These are phyloP conservation scores for Spea hammondii DNA, from an alignment of 2,797 vertebrate genomes.

Conservation along the genomic window DNA sequence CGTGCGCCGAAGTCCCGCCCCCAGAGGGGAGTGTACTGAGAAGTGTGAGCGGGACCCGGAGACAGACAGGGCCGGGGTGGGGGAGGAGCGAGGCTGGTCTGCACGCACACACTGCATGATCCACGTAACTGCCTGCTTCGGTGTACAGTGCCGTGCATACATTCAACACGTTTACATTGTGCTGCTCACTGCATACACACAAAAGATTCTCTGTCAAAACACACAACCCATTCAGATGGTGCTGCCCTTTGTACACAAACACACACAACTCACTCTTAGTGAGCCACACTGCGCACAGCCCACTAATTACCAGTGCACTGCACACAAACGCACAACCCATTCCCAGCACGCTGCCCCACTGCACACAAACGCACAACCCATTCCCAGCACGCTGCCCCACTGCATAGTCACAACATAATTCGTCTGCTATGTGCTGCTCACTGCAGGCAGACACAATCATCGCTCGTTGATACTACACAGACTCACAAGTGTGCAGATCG, in stretches of 20 bases:
- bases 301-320: neutral
- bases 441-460: no score
- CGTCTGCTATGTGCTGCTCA: no score
- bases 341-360: neutral
- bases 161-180: no score
- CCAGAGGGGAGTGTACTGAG: constrained; percentile 51
- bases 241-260: neutral
- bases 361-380: neutral
- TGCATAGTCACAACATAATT: no score
- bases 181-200: no score
- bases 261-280: neutral
- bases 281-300: neutral
- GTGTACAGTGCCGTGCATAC: no score
- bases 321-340: neutral
- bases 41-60: constrained; percentile 48
- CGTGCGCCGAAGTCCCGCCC: constrained; percentile 72
- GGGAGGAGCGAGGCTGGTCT: constrained; percentile 47
- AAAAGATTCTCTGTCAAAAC: no score
- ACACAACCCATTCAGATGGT: no score
- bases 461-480: no score
- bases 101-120: constrained; percentile 44
- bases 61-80: constrained; percentile 11
- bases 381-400: neutral
- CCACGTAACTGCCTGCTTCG: constrained; percentile 11
- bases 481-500: no score